A percentile compares a stretch with the other conserved stretches of the same genome.
Evolutionary conservation across 2,797 vertebrate genomes (phyloP).

Genomic region (Crax fasciolata): DNA sequence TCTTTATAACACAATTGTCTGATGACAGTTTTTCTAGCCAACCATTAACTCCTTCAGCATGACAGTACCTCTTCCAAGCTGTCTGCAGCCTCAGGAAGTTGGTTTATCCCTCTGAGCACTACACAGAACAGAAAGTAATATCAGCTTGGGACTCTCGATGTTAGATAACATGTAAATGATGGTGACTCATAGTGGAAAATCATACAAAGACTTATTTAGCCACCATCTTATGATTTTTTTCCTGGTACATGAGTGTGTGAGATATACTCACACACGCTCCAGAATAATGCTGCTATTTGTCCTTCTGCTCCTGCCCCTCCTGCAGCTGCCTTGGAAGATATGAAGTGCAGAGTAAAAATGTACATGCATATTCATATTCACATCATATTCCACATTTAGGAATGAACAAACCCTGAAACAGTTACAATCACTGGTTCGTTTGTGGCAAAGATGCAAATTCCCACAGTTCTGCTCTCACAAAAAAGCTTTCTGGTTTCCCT

Average conservation of each 20-base stretch:
- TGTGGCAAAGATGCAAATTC: neutral
- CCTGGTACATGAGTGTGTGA: neutral
- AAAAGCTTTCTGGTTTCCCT: neutral
- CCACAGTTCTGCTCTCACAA: neutral
- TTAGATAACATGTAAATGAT: slow-evolving; percentile 76
- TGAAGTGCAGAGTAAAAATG: neutral
- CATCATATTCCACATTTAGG: neutral
- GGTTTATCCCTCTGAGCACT: neutral
- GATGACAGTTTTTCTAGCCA: slow-evolving; percentile 29
- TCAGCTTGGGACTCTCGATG: neutral
- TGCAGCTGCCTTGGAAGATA: slow-evolving; percentile 7
- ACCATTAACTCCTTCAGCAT: slow-evolving; percentile 44
- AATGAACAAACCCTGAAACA: neutral
- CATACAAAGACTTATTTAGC: slow-evolving; percentile 56
- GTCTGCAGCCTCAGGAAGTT: neutral
- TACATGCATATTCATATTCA: neutral
- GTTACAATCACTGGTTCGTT: neutral
- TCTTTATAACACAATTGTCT: slow-evolving; percentile 42
- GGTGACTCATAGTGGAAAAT: slow-evolving; percentile 72
- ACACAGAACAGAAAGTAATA: neutral
- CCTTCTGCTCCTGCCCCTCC: neutral
- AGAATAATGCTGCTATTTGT: slow-evolving; percentile 4
- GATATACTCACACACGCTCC: neutral
- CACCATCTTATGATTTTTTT: slow-evolving; percentile 18
- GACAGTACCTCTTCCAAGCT: neutral